These are phyloP conservation scores for Nesospiza acunhae DNA, from an alignment of 2,113 vertebrate species.

Conservation along the genomic window DNA sequence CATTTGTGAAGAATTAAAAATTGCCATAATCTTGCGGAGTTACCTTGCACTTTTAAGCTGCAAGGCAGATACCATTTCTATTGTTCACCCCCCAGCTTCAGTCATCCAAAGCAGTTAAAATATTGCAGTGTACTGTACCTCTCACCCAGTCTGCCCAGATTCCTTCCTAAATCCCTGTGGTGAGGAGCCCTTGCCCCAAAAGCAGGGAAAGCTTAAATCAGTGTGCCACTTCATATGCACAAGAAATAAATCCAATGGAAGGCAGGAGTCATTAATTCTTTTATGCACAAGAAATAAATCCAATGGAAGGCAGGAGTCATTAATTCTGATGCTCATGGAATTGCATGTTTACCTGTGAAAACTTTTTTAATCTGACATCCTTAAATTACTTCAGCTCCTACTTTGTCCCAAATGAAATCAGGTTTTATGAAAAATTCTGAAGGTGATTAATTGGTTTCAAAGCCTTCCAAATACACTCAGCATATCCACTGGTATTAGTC, in stretches of 20 bases:
- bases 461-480: conserved; percentile 13
- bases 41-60: neutral
- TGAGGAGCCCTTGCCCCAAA: neutral
- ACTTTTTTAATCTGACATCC: conserved; percentile 52
- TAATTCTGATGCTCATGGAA: conserved; percentile 30
- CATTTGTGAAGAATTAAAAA: neutral
- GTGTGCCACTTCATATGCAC: neutral
- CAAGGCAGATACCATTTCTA: neutral
- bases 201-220: neutral
- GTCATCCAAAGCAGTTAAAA: neutral
- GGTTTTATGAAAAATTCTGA: conserved; percentile 41
- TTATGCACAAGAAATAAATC: conserved; percentile 4
- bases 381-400: conserved; percentile 59
- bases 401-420: conserved; percentile 56
- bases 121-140: neutral
- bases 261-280: conserved; percentile 42
- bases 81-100: neutral
- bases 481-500: conserved; percentile 46
- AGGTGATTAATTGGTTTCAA: conserved; percentile 65
- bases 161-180: conserved; percentile 16
- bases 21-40: neutral
- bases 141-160: neutral
- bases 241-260: conserved; percentile 14
- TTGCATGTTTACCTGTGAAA: conserved; percentile 55
- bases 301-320: conserved; percentile 20